Evolutionary conservation across 2,113 vertebrate species (phyloP), one percentile per base, ranked within the genome.

Genomic region (Pseudopipra pipra): DNA sequence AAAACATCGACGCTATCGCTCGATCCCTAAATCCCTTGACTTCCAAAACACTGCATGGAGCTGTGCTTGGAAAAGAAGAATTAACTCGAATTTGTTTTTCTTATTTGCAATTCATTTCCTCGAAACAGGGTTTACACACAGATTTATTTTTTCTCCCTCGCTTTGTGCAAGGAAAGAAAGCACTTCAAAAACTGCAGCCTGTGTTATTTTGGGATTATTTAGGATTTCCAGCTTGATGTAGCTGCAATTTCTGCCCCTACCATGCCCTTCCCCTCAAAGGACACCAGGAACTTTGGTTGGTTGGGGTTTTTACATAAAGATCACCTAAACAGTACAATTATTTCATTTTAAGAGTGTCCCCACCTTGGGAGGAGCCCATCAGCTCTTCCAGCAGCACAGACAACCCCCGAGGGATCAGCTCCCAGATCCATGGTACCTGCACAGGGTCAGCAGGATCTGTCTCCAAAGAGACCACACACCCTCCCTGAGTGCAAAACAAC

Each of bases 21-120:
- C 39, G 41, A 71, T 89, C 87, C 85, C 85, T 23, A 76, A 91
- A 95, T 90, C 95, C 95, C 95, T 44, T 37, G 73, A 51, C 90
- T 93, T 87, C 85, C 75, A 56, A 58, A 88, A 55, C 2, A 0
- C 3, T 66, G 91, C 81, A 90, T 62, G 85, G 72, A 68, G 85
- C 74, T 14, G 5, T 51, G 72, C 61, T 58, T 20, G 68, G 13
- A 46, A 78, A 71, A 81, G 51, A 24, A 68, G 85, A 94, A 96
- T 91, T 73, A 93, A 77, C 61, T 37, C 1, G 0, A 44, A 74
- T 79, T 81, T 91, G 73, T 6, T 74, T 91, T 67, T 47, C 74
- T 67, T 62, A 63, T 92, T 95, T 89, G 85, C 79, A 66, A 51
- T 87, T 75, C 43, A 8, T 46, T 90, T 63, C 87, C 83, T 66